These are phyloP conservation scores for Saimiri boliviensis DNA, from an alignment of 2,113 vertebrate species.

Conservation along the genomic window DNA sequence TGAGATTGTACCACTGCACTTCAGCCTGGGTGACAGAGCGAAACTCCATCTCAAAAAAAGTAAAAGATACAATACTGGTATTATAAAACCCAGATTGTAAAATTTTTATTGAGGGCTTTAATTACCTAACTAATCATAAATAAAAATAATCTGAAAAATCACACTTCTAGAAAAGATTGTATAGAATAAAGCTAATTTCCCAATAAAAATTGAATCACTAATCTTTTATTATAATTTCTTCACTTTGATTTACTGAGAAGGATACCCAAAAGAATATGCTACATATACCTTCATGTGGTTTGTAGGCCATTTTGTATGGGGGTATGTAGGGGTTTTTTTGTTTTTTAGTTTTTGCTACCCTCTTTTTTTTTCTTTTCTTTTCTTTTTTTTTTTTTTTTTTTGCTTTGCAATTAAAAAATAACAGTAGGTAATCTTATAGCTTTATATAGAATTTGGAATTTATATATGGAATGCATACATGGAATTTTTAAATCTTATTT, in stretches of 20 bases:
- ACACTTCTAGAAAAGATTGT: neutral
- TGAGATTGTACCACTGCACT: too few relatives aligned
- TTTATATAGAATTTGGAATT: neutral
- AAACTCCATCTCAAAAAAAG: too few relatives aligned
- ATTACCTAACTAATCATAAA: slow-evolving; percentile 76
- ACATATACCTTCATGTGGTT: neutral
- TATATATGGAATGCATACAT: neutral
- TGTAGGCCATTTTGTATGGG: neutral
- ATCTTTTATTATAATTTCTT: slow-evolving; percentile 51
- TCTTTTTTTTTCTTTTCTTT: neutral
- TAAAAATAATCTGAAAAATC: neutral
- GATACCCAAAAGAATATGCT: slow-evolving; percentile 25
- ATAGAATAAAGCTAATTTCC: slow-evolving; percentile 33
- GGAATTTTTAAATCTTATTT: slow-evolving; percentile 53
- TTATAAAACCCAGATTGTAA: neutral
- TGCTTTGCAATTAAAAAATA: slow-evolving; percentile 68
- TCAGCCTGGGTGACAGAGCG: too few relatives aligned
- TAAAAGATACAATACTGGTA: neutral
- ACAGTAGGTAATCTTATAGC: slow-evolving; percentile 57
- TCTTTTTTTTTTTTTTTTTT: slow-evolving; percentile 34
- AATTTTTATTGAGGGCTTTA: slow-evolving; percentile 56
- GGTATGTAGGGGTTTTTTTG: neutral
- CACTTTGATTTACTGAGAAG: slow-evolving; percentile 37
- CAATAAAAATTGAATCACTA: slow-evolving; percentile 28
- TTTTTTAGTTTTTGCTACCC: neutral